Conservation (phyloP, 2,113 vertebrate genomes). For the Cricetomys ansorgei region DNA sequence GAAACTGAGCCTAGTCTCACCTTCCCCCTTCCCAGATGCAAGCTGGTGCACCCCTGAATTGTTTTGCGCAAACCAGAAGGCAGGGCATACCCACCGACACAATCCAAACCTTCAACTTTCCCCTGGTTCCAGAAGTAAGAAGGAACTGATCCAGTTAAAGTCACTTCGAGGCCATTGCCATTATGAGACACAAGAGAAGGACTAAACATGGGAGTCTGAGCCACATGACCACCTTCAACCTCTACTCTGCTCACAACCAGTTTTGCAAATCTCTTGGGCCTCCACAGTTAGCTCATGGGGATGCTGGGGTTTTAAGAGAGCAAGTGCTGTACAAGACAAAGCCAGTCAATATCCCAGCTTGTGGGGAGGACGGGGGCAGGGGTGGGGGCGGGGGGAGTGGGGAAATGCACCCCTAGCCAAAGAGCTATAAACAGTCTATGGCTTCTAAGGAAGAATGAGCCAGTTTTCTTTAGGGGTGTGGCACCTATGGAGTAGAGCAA, state of each 20-base stretch:
- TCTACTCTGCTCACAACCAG: neutral
- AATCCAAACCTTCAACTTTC: neutral
- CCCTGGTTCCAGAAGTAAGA: no score
- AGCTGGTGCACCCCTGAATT: neutral
- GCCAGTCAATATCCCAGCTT: neutral
- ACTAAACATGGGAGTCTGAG: neutral
- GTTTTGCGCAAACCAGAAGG: neutral
- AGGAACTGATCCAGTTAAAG: neutral
- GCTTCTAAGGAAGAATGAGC: neutral
- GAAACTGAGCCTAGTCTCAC: neutral
- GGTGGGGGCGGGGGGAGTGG: no score
- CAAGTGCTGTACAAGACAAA: neutral
- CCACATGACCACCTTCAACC: neutral
- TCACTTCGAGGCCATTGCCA: neutral
- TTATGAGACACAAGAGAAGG: neutral
- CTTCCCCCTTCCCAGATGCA: neutral
- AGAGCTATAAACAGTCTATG: neutral
- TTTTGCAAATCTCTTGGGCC: neutral
- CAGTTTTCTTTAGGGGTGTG: neutral
- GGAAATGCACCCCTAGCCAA: neutral
- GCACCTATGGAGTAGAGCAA: neutral
- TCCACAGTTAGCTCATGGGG: neutral
- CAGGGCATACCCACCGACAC: neutral
- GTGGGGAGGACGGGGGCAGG: fast-evolving
- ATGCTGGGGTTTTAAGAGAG: neutral